These are phyloP conservation scores for Vulpes ferrilata DNA, from an alignment of 2,113 vertebrate genomes.

Conservation along the genomic window DNA sequence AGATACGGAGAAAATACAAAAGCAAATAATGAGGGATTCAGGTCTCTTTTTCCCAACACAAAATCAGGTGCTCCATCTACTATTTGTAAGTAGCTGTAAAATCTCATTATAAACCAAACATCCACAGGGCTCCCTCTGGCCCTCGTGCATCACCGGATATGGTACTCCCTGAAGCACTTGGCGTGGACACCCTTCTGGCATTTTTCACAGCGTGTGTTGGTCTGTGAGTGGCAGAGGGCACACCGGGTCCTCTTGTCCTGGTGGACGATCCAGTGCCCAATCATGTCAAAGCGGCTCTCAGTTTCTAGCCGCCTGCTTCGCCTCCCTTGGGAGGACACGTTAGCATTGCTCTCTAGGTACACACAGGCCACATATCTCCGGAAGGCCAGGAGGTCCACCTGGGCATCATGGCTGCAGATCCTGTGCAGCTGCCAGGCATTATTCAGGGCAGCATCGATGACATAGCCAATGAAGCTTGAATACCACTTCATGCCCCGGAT, in stretches of 20 bases:
- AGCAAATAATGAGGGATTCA: background rate
- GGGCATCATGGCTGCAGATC: conserved; percentile 33
- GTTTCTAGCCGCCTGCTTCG: conserved; percentile 47
- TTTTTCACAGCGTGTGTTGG: conserved; percentile 74
- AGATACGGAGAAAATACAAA: background rate
- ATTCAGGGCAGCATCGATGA: conserved; percentile 57
- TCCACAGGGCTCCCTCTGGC: background rate
- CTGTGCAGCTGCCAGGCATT: conserved; percentile 70
- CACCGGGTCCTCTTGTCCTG: conserved; percentile 70
- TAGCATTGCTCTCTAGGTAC: conserved; percentile 68
- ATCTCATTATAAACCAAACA: background rate
- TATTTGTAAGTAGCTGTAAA: background rate
- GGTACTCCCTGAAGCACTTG: conserved; percentile 77
- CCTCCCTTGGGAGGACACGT: conserved; percentile 32
- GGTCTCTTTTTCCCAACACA: background rate
- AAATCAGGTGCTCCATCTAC: background rate
- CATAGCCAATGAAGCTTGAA: conserved; percentile 59
- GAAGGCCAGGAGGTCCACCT: conserved; percentile 68
- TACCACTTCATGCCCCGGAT: conserved; percentile 71
- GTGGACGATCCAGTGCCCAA: conserved; percentile 76
- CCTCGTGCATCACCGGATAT: background rate
- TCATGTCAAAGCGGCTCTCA: conserved; percentile 72
- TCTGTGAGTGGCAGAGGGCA: conserved; percentile 74
- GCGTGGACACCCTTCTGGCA: conserved; percentile 74
- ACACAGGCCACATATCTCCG: conserved; percentile 60